Evolutionary conservation across 1,140 invertebrate species (phyloP), one percentile per base, ranked within the genome.

Genomic region (Samia ricini): DNA sequence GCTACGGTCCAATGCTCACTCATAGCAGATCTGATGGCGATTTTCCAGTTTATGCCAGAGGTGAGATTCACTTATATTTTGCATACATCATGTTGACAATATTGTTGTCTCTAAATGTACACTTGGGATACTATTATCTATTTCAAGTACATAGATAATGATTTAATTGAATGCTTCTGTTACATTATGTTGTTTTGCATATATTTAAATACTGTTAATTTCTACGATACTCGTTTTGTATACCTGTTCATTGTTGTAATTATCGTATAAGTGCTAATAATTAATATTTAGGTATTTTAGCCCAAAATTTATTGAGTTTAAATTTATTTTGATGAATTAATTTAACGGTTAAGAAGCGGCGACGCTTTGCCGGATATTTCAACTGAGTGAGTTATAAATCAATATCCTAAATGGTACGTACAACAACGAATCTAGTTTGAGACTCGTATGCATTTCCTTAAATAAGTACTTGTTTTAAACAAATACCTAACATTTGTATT

Each of bases 21-120:
- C 94, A 95, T 88, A 95, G 94, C 81, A 94, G 95, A 88, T 95
- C 94, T 79, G 95, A 95, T 79, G 94, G 95, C 76, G 95, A 95
- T 88, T 95, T 95, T 89, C 95, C 95, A 71, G 93, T 95, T 83
- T 95, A 95, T 84, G 91, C 88, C 58, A 85, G 87, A 91, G 89
- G 89, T 91, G 79, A 89, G 85, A 60, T 61, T 64, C 12, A 18
- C 12, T 56, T 33, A n/a, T 33, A 29, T 56, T n/a, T 56, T 18
- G 7, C 18, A 0, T 21, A 10, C 21, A 52, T 12, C 21, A 29
- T 29, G 26, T 29, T 29, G 26, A 29, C 26, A 10, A 29, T 29
- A 29, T 29, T 29, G 10, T 5, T 29, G 26, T 29, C 26, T 29
- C 4, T 29, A 10, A 29, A 29, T 0, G 26, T 5, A 29, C 26